Conservation (phyloP, 2,797 vertebrate genomes). For the Liparis tanakae region DNA sequence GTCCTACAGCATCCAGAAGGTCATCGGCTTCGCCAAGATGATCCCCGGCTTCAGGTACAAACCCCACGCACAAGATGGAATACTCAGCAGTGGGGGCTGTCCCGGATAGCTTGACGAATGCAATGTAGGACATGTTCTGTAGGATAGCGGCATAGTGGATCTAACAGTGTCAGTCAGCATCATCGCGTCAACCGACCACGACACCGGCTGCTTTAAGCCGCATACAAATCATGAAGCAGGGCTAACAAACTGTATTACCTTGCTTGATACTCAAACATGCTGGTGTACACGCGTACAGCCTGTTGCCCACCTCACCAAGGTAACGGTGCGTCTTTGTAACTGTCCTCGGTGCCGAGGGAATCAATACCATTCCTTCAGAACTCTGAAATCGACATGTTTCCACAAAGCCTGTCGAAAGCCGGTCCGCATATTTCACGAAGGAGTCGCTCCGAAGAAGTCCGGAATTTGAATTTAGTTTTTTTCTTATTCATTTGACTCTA, state of each 20-base stretch:
- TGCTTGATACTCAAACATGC: no score
- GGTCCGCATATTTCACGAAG: neutral
- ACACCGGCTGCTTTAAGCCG: no score
- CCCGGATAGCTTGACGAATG: neutral
- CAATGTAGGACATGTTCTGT: neutral
- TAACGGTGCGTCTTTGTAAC: neutral
- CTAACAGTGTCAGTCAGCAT: neutral
- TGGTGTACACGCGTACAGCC: neutral
- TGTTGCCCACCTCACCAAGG: neutral
- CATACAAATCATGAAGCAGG: no score
- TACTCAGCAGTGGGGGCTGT: neutral
- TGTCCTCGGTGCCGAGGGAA: neutral
- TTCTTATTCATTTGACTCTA: neutral
- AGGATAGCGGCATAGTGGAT: neutral
- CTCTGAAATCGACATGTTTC: neutral
- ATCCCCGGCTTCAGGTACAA: constrained; percentile 96
- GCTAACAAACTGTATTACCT: no score
- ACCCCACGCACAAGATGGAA: neutral
- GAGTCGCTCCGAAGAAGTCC: neutral
- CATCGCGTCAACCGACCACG: no score
- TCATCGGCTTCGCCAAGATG: constrained; percentile 98
- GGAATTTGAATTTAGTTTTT: neutral
- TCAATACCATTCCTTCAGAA: neutral
- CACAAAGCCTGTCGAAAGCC: neutral
- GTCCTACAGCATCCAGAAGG: constrained; percentile 99